Evolutionary conservation across 2,113 vertebrate genomes (phyloP), one percentile per base, ranked within the genome.

Genomic region (Tinamus guttatus): DNA sequence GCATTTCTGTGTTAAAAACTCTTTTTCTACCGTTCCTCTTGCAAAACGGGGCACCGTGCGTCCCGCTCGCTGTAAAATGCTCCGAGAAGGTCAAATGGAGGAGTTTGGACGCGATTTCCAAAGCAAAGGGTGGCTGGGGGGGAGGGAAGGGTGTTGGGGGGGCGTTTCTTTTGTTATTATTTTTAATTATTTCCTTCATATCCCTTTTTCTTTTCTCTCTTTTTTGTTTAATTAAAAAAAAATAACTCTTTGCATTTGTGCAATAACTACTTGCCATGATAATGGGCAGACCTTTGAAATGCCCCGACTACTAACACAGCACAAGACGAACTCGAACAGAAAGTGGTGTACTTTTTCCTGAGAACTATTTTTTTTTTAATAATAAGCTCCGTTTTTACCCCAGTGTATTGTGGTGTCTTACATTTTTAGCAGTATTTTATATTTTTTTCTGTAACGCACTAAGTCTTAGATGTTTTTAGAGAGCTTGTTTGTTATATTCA

Each of bases 231-330:
- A 95, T 95, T 96, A 95, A 96, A 89, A 52, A 96, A 87, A 52
- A 98, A 97, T 97, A 96, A 97, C 97, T 97, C 94, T 96, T 97
- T 97, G 97, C 97, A 95, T 98, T 98, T 98, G 98, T 98, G 98
- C 98, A 98, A 98, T 98, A 98, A 98, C 98, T 98, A 98, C 98
- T 98, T 97, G 98, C 97, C 97, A 93, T 97, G 97, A 96, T 94
- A 96, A 97, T 94, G 97, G 98, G 98, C 92, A 94, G 96, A 96
- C 63, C 96, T 95, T 97, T 94, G 97, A 95, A 97, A 97, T 97
- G 96, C 96, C 98, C 98, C 97, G 98, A 98, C 98, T 98, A 98
- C 98, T 98, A 98, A 97, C 96, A 94, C 98, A 97, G 98, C 98
- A 98, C 98, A 98, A 98, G 98, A 96, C 97, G 91, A 96, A 96